Evolutionary conservation across 2,888 invertebrate species (phyloP).

Genomic region (Thalpophila matura): DNA sequence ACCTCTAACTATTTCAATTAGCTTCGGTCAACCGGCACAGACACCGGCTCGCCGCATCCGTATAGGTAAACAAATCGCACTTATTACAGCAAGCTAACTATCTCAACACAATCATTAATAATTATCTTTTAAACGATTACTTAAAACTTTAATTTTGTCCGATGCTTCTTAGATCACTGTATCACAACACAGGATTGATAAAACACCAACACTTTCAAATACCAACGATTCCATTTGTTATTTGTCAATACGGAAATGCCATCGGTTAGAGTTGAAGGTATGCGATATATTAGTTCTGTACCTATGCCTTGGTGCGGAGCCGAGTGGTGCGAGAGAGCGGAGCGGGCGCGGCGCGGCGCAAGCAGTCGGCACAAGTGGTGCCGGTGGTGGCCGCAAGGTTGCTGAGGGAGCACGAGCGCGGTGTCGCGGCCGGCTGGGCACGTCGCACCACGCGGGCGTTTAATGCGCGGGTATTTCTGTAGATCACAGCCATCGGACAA

Average conservation of each 20-base stretch:
- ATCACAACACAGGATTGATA: slow-evolving; percentile 52
- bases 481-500: slow-evolving; percentile 89
- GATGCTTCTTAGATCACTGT: slow-evolving; percentile 37
- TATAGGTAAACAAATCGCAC: slow-evolving; percentile 54
- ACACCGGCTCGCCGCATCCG: slow-evolving; percentile 38
- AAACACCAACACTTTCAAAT: slow-evolving; percentile 53
- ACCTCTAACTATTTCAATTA: slow-evolving; percentile 37
- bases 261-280: slow-evolving; percentile 46
- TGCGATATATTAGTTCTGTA: slow-evolving; percentile 57
- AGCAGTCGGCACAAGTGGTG: slow-evolving; percentile 50
- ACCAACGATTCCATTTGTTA: slow-evolving; percentile 43
- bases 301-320: slow-evolving; percentile 56
- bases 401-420: slow-evolving; percentile 74
- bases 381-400: slow-evolving; percentile 72
- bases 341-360: slow-evolving; percentile 39
- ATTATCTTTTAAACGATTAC: slow-evolving; percentile 16
- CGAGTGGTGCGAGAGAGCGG: slow-evolving; percentile 47
- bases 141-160: slow-evolving; percentile 8
- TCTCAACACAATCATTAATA: slow-evolving; percentile 26
- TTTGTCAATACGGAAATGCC: slow-evolving; percentile 42
- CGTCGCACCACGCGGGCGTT: slow-evolving; percentile 78
- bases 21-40: slow-evolving; percentile 31
- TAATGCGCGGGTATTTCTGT: slow-evolving; percentile 89
- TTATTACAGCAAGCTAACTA: slow-evolving; percentile 26
- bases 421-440: slow-evolving; percentile 79